These are phyloP conservation scores for Papilio xuthus DNA, from an alignment of 1,140 invertebrate species.

Conservation along the genomic window DNA sequence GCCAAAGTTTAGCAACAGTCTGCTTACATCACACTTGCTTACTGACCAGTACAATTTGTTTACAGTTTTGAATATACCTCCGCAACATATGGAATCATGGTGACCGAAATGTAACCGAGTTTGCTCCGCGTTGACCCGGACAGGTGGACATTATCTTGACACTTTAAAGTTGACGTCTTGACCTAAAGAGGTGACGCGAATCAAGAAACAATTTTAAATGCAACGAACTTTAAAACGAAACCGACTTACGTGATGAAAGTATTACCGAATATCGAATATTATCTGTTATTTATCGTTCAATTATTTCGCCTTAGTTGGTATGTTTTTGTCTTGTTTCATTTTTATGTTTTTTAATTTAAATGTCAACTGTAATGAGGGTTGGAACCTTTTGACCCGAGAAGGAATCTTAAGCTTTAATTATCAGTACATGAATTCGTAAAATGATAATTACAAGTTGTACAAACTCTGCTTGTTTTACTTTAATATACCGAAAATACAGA, in stretches of 20 bases:
- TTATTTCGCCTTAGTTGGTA: conserved; percentile 22
- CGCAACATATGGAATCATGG: conserved; percentile 12
- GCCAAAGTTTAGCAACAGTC: conserved; percentile 20
- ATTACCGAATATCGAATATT: conserved; percentile 6
- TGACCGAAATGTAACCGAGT: conserved; percentile 36
- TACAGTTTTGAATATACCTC: conserved; percentile 34
- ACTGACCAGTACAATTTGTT: conserved; percentile 34
- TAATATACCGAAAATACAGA: neutral
- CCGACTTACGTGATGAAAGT: conserved; percentile 5
- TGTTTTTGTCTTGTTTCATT: conserved; percentile 14
- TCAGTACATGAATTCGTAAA: neutral
- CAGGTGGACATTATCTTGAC: conserved; percentile 12
- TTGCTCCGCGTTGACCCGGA: neutral
- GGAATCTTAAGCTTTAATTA: conserved; percentile 1
- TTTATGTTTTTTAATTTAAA: conserved; percentile 12
- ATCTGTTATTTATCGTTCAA: conserved; percentile 21
- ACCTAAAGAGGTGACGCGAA: conserved; percentile 29
- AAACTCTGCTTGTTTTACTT: neutral
- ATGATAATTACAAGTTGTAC: neutral
- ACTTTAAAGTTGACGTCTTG: conserved; percentile 31
- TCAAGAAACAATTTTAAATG: conserved; percentile 23
- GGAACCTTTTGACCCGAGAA: neutral
- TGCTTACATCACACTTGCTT: neutral
- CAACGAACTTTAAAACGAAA: conserved; percentile 20
- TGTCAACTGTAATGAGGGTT: conserved; percentile 13